Evolutionary conservation across 2,113 vertebrate genomes (phyloP), one percentile per base, ranked within the genome.

Genomic region (Cercopithecus mona): DNA sequence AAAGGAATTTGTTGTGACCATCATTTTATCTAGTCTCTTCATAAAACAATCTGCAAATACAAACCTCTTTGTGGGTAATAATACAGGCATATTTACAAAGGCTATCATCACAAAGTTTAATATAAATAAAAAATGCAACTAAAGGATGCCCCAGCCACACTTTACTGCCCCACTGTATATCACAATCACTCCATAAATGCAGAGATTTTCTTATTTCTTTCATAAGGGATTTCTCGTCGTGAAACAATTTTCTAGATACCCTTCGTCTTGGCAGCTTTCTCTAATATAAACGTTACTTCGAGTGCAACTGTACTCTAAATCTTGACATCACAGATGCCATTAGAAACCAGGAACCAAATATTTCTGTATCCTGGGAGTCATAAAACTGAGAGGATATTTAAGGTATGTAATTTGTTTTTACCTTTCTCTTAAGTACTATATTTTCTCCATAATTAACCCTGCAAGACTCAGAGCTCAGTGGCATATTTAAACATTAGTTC

Each of bases 261-360:
- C 61, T 75, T 88, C 32, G n/a, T 48, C 59, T 95, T 90, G 50
- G 48, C 35, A 88, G n/a, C 32, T 78, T 92, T 38, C 64, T 95
- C 64, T 96, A 97, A 97, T 96, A 96, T 88, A 96, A 96, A 90
- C 8, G 32, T 94, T 94, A 96, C 52, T 94, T 92, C 94, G 66
- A 97, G 75, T 78, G 14, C 10, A 48, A 80, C 55, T n/a, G 38
- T 82, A 70, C 35, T 94, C 38, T 88, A 95, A 90, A 96, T 96
- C 83, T 93, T 92, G 64, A 40, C 82, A 97, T 88, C 22, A 88
- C 48, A 27, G 82, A 96, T 70, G 38, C 57, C 94, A 89, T 88
- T 93, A 93, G n/a, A 89, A 90, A 35, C 35, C 38, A 81, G 40
- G 30, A 83, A 88, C 1, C 75, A 98, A 97, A 96, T 92, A 48